phyloP scores from a whole-genome alignment of 2,113 vertebrate genomes.

The Callorhinus ursinus region DNA sequence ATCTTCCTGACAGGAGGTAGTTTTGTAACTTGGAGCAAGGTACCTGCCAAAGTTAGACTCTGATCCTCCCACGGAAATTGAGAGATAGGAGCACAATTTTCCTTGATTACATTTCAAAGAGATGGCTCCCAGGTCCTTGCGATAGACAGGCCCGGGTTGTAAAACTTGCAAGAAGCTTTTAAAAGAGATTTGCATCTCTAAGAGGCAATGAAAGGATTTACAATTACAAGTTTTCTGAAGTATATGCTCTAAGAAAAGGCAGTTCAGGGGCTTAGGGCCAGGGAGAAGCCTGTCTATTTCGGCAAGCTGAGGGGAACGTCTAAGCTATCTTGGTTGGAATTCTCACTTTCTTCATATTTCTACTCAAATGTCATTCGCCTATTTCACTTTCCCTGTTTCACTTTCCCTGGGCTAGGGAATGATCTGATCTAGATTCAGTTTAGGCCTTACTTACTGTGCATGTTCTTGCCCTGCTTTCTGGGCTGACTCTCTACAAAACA shows the following conservation, averaged over 20 bases:
- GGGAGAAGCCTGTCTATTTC: not conserved
- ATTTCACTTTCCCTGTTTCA: not conserved
- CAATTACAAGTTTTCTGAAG: not conserved
- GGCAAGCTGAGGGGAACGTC: not conserved
- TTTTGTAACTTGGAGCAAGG: not conserved
- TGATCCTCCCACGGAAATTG: not conserved
- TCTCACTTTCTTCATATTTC: not conserved
- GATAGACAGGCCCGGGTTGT: not conserved
- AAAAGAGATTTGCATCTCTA: not conserved
- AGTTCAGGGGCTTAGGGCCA: not conserved
- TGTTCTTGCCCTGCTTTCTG: not conserved
- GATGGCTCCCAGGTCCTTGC: not conserved
- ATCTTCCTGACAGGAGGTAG: not conserved
- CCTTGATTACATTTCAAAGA: not conserved
- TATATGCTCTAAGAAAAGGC: not conserved
- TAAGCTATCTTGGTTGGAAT: not conserved
- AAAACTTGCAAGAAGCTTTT: not conserved
- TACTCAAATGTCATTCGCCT: not conserved
- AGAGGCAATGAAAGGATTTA: not conserved
- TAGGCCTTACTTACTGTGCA: not conserved
- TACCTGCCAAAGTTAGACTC: not conserved
- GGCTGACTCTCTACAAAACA: not conserved
- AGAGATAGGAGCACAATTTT: not conserved
- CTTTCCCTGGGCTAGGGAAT: not conserved
- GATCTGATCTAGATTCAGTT: not conserved